These are phyloP conservation scores for Hemistola chrysoprasaria DNA, from an alignment of 2,888 invertebrate genomes.

Conservation along the genomic window DNA sequence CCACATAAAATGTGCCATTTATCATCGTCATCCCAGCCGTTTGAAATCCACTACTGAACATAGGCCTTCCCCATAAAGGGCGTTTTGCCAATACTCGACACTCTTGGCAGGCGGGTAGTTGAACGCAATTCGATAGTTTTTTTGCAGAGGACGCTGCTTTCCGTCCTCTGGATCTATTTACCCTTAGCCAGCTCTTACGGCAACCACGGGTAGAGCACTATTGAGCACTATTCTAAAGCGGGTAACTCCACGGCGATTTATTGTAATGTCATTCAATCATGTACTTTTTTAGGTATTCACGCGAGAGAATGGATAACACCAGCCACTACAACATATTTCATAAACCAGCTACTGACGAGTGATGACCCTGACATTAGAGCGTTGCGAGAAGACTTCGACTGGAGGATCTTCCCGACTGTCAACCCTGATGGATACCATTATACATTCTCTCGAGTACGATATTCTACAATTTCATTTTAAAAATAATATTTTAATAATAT, in stretches of 20 bases:
- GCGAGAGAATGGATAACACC: conserved; percentile 90
- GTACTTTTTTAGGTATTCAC: conserved; percentile 79
- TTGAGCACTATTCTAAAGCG: too few species aligned
- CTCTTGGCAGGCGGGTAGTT: too few species aligned
- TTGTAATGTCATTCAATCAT: conserved; percentile 5
- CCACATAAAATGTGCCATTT: too few species aligned
- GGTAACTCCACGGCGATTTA: conserved; percentile 1
- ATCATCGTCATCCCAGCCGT: too few species aligned
- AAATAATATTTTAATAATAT: too few species aligned
- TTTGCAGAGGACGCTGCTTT: too few species aligned
- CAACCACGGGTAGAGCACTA: too few species aligned
- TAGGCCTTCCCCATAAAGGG: too few species aligned
- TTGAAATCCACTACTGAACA: background rate
- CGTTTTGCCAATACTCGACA: too few species aligned
- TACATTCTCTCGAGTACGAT: conserved; percentile 79
- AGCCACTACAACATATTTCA: conserved; percentile 84
- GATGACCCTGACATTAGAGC: conserved; percentile 60
- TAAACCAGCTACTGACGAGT: conserved; percentile 84
- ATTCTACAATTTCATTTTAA: conserved; percentile 2
- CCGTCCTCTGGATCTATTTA: too few species aligned
- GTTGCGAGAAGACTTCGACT: conserved; percentile 83
- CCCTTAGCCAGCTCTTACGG: too few species aligned
- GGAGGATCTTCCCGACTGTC: conserved; percentile 88
- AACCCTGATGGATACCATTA: conserved; percentile 91
- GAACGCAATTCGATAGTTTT: too few species aligned